A percentile compares a stretch with the other conserved stretches of the same genome.
Evolutionary conservation across 2,888 invertebrate species (phyloP).

Genomic region (Apocheima hispidaria): DNA sequence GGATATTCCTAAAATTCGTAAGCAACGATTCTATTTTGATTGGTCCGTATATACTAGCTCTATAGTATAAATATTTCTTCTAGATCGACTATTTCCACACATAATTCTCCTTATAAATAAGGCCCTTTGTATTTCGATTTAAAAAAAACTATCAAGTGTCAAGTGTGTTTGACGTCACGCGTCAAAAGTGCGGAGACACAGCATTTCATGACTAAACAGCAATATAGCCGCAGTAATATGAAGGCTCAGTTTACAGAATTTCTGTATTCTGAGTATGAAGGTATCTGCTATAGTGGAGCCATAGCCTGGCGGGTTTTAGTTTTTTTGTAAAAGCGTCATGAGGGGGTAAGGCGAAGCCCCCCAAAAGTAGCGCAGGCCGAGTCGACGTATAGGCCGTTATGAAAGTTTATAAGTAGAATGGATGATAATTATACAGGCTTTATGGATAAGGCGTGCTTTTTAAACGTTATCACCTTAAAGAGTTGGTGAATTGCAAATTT

Average conservation of each 20-base stretch:
- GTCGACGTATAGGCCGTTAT: constrained; percentile 86
- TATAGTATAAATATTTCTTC: too few species aligned
- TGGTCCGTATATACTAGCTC: too few species aligned
- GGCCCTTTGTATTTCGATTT: too few species aligned
- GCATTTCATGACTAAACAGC: not conserved
- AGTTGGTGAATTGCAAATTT: constrained; percentile 68
- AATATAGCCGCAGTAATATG: not conserved
- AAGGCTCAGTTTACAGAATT: too few species aligned
- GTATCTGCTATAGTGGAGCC: not conserved
- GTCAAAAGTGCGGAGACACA: not conserved
- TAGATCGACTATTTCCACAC: too few species aligned
- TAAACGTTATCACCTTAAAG: constrained; percentile 76
- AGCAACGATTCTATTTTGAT: too few species aligned
- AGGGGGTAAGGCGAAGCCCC: constrained; percentile 48
- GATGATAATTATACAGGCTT: constrained; percentile 84
- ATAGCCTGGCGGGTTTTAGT: too few species aligned
- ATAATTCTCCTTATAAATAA: too few species aligned
- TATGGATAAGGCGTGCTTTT: constrained; percentile 80
- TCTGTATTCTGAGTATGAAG: too few species aligned
- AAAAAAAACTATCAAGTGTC: too few species aligned
- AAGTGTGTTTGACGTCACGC: too few species aligned
- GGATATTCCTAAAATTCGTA: too few species aligned
- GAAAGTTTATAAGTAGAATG: constrained; percentile 86
- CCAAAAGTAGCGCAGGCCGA: constrained; percentile 81
- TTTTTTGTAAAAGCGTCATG: constrained; percentile 18